Conservation (phyloP, 2,113 vertebrate species). For the Sapayoa aenigma region DNA sequence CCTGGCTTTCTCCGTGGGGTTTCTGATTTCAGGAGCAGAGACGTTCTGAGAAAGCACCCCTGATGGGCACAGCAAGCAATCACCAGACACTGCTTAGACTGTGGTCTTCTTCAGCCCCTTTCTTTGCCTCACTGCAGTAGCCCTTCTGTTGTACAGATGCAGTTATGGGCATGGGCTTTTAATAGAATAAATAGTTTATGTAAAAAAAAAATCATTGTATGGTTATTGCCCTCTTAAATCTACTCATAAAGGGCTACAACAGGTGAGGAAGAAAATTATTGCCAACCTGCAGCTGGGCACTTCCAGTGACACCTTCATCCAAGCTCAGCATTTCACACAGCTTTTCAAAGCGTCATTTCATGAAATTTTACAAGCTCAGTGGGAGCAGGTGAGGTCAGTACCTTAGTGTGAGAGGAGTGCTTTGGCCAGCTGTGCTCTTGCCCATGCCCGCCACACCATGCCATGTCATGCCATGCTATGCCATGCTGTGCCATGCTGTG, state of each 20-base stretch:
- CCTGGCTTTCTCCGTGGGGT: not conserved
- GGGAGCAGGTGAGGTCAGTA: not conserved
- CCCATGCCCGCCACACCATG: too few relatives aligned
- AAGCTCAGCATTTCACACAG: not conserved
- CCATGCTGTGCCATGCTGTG: rapidly evolving
- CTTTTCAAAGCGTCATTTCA: constrained; percentile 1
- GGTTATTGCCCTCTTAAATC: not conserved
- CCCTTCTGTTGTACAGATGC: not conserved
- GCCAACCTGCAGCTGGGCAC: not conserved
- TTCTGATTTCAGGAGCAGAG: constrained; percentile 12
- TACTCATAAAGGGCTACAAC: not conserved
- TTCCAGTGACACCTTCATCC: not conserved
- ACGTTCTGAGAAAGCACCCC: not conserved
- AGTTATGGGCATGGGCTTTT: not conserved
- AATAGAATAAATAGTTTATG: not conserved
- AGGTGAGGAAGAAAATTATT: not conserved
- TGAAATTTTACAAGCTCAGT: constrained; percentile 5
- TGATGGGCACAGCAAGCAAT: rapidly evolving
- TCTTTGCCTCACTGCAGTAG: not conserved
- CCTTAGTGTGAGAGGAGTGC: not conserved
- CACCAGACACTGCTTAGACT: rapidly evolving
- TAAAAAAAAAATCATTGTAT: not conserved
- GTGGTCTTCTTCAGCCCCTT: not conserved
- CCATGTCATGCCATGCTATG: not conserved
- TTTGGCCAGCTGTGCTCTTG: too few relatives aligned